A percentile compares a stretch with the other conserved stretches of the same genome.
Conservation (phyloP, 2,797 vertebrate genomes). For the Tinamus major region DNA sequence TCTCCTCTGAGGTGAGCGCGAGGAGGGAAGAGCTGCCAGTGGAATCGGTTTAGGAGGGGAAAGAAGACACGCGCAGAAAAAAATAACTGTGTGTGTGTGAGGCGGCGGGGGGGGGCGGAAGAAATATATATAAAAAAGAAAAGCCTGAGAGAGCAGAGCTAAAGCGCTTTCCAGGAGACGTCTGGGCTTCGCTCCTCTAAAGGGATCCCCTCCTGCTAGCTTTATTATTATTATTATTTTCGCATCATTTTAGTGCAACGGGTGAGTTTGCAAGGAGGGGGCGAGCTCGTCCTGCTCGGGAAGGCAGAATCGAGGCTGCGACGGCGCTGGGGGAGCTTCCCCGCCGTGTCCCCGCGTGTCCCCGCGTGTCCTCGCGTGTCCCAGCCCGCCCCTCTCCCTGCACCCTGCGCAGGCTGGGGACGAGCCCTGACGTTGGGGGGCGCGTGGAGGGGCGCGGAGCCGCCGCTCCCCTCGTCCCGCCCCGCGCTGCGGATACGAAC, state of each 20-base stretch:
- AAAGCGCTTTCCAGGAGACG: neutral
- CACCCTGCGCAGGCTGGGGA: too few species aligned
- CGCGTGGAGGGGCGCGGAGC: too few species aligned
- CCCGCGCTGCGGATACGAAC: neutral
- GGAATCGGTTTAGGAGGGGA: neutral
- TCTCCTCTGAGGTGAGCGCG: conserved; percentile 4
- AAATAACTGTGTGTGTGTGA: neutral
- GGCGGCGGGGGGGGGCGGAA: neutral
- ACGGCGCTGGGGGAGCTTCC: neutral
- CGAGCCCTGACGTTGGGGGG: neutral
- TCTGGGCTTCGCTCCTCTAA: neutral
- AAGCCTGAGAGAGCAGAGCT: neutral
- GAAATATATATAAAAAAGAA: neutral
- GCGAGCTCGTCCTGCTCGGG: neutral
- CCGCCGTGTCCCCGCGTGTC: neutral
- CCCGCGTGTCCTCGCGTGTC: neutral
- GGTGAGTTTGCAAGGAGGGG: neutral
- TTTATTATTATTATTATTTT: neutral
- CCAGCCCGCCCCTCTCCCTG: neutral
- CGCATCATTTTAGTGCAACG: neutral
- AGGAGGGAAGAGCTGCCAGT: conserved; percentile 18
- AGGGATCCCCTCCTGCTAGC: neutral
- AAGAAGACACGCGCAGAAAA: neutral
- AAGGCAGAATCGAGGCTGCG: neutral
- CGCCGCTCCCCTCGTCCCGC: neutral